Base-by-base conservation (phyloP, 2,113 vertebrate genomes). In the Nipponia nippon region DNA sequence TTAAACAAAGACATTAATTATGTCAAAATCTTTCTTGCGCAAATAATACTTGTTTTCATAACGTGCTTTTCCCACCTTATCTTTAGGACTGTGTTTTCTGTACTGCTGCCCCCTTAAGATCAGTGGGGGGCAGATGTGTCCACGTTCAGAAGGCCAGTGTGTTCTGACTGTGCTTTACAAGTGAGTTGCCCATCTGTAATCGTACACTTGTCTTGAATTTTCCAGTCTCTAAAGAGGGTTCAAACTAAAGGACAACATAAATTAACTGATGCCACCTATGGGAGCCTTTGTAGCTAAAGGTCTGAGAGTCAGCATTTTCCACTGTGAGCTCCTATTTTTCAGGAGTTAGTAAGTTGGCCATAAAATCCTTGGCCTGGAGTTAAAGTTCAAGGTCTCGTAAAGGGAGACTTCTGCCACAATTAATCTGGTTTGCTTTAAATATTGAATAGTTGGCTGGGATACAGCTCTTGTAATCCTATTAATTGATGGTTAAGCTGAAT, bases 241-340 rank as follows among this genome's bases (percentile, higher is more conserved):
- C 29, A 62, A 27, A 55, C 23, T 67, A 16, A 88, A 77, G 76
- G 72, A 78, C 61, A 50, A 13, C 6, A 15, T 19, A 40, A 65
- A 72, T 61, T 32, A 76, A 36, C 23, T 49, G 12, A 70, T 89
- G 49, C 47, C 72, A n/a, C 94, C 47, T 85, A 7, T 40, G 78
- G 88, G 92, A 96, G 95, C 90, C 86, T 97, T 95, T 97, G 91
- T 97, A 95, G 95, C 97, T 97, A 89, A 97, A 96, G 72, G 82
- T 96, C 67, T 97, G 83, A 89, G 81, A 92, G 89, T 97, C 89
- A 94, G 94, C 81, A 11, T 83, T 95, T 94, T 88, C 84, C 87
- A 44, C 21, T 93, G 88, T 55, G 90, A 95, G 67, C 98, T 98
- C 97, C 97, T 97, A 80, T 97, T 97, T 93, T 96, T 97, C 93